Evolutionary conservation across 2,888 invertebrate genomes (phyloP), one percentile per base, ranked within the genome.

Genomic region (Ochropleura plecta): DNA sequence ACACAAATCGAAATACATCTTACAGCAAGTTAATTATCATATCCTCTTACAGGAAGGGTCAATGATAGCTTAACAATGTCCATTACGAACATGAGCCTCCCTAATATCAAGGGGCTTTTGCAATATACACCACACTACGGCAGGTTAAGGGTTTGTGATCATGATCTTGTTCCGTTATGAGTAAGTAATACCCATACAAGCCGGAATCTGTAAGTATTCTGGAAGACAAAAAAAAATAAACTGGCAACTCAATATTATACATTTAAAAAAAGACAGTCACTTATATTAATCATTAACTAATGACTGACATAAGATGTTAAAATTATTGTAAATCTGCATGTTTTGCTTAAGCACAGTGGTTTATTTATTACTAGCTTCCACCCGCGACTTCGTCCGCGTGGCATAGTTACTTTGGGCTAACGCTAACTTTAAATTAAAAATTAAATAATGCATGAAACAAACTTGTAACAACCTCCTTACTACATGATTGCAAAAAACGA

Each of bases 1-100:
- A 16, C n/a, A 46, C 20, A 42, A 66, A 78, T 78, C 42, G 44
- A 55, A 70, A 60, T 71, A 65, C 16, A 55, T 14, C 44, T 40
- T 57, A 42, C 14, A 60, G 49, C 14, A 55, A 64, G 68, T 73
- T 20, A 73, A 78, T 78, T 62, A 78, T 59, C n/a, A 57, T 68
- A 73, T 78, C 78, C 64, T 68, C 64, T 79, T 78, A 53, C 74
- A 48, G 9, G 53, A 18, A 68, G 63, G 63, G 63, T 79, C 66
- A 73, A 78, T 62, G 63, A 48, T 79, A 51, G n/a, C 57, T 18
- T 51, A 46, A 68, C 48, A 79, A 63, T 64, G 63, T 79, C 48
- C 63, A 74, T 74, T 78, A 79, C 49, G 64, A 74, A 73, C 63
- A 40, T 44, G 74, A 68, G 30, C 42, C 72, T 57, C 78, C 55